Evolutionary conservation across 2,797 vertebrate species (phyloP).

Genomic region (Artibeus jamaicensis): DNA sequence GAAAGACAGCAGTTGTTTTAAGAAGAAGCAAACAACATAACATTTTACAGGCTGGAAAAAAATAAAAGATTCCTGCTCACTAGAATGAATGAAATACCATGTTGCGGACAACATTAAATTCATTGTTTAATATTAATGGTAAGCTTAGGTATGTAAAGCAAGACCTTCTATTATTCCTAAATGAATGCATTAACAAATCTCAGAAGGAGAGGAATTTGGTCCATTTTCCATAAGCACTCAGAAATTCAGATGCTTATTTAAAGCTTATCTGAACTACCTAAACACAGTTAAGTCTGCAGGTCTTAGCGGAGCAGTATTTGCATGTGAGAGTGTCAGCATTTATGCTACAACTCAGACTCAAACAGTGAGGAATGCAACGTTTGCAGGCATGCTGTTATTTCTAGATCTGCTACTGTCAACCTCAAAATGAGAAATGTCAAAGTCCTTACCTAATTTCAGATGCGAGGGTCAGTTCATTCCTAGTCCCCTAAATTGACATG

Average conservation of each 20-base stretch:
- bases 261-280: conserved; percentile 77
- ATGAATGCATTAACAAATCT: conserved; percentile 70
- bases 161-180: conserved; percentile 56
- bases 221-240: conserved; percentile 70
- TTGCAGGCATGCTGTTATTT: neutral
- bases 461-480: neutral
- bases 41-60: conserved; percentile 56
- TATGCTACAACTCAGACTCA: conserved; percentile 7
- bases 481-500: neutral
- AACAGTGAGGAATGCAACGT: conserved; percentile 20
- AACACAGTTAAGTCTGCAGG: conserved; percentile 70
- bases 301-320: conserved; percentile 54
- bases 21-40: conserved; percentile 56
- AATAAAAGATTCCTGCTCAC: conserved; percentile 52
- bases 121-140: conserved; percentile 73
- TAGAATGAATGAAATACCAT: conserved; percentile 62
- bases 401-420: neutral
- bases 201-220: conserved; percentile 65
- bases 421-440: neutral
- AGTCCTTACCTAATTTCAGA: neutral
- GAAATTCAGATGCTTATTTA: conserved; percentile 81
- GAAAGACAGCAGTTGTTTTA: conserved; percentile 59
- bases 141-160: conserved; percentile 67
- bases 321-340: conserved; percentile 48
- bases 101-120: conserved; percentile 48